Evolutionary conservation across 2,797 vertebrate species (phyloP).

Genomic region (Smutsia temminckii): DNA sequence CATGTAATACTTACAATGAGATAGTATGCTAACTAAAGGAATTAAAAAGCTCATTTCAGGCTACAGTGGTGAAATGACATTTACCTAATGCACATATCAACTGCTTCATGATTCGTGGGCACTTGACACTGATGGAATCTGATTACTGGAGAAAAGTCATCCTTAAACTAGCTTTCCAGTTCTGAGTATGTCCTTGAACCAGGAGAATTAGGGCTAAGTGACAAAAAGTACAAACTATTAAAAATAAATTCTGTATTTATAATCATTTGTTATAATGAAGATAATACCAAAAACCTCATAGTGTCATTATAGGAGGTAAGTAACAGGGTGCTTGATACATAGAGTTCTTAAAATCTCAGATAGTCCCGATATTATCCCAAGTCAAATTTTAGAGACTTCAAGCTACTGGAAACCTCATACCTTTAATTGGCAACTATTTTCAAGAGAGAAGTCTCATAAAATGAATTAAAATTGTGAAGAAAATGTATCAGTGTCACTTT

Average conservation of each 20-base stretch:
- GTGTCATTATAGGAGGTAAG: not conserved
- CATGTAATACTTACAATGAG: slow-evolving; percentile 75
- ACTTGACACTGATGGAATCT: slow-evolving; percentile 92
- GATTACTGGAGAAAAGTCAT: slow-evolving; percentile 86
- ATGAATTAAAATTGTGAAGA: slow-evolving; percentile 18
- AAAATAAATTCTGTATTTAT: slow-evolving; percentile 15
- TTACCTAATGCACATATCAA: slow-evolving; percentile 95
- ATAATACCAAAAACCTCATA: not conserved
- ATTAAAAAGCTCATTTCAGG: slow-evolving; percentile 86
- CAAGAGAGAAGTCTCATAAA: not conserved
- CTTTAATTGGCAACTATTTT: slow-evolving; percentile 22
- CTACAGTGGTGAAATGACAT: slow-evolving; percentile 93
- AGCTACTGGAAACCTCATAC: not conserved
- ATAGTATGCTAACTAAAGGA: slow-evolving; percentile 84
- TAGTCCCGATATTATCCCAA: not conserved
- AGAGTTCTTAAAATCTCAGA: not conserved
- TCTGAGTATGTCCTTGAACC: slow-evolving; percentile 77
- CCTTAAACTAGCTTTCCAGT: slow-evolving; percentile 84
- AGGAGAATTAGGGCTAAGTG: slow-evolving; percentile 57
- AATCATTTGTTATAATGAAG: not conserved
- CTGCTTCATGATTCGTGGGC: slow-evolving; percentile 92
- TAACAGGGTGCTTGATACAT: not conserved
- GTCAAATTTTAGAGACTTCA: not conserved
- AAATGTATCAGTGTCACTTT: not conserved
- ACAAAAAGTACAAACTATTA: slow-evolving; percentile 64